Conservation (phyloP, 2,888 invertebrate species). For the Ormyrus thymus region DNA sequence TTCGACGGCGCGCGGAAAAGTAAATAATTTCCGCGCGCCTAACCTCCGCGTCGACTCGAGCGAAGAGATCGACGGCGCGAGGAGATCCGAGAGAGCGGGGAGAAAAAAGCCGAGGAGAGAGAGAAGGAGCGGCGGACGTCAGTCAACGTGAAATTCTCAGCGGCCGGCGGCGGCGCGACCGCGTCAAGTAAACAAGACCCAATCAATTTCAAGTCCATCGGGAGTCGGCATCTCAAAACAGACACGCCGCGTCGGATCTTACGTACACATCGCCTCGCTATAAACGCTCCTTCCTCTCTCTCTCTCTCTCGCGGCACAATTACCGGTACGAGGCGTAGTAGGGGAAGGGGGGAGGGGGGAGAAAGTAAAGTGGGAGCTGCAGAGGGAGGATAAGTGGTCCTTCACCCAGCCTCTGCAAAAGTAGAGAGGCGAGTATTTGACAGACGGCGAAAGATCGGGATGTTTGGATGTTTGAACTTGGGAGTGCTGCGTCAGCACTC, state of each 20-base stretch:
- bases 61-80: not conserved
- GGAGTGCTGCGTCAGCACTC: constrained; percentile 73
- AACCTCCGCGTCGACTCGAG: not conserved
- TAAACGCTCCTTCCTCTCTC: constrained; percentile 1
- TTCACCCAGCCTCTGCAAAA: constrained; percentile 59
- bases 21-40: constrained; percentile 15
- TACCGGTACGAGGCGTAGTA: constrained; percentile 39
- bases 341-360: not conserved
- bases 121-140: not conserved
- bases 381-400: constrained; percentile 70
- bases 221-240: not conserved
- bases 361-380: constrained; percentile 55
- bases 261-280: not conserved
- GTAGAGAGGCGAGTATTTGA: constrained; percentile 58
- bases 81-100: not conserved
- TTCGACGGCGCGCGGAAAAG: constrained; percentile 1
- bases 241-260: not conserved
- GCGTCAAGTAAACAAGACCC: constrained; percentile 13
- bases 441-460: constrained; percentile 72
- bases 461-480: constrained; percentile 74
- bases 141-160: constrained; percentile 12
- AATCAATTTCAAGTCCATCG: constrained; percentile 38
- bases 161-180: not conserved
- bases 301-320: constrained; percentile 14
- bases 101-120: not conserved